phyloP scores from a whole-genome alignment of 2,113 vertebrate genomes.

The Mungos mungo region DNA sequence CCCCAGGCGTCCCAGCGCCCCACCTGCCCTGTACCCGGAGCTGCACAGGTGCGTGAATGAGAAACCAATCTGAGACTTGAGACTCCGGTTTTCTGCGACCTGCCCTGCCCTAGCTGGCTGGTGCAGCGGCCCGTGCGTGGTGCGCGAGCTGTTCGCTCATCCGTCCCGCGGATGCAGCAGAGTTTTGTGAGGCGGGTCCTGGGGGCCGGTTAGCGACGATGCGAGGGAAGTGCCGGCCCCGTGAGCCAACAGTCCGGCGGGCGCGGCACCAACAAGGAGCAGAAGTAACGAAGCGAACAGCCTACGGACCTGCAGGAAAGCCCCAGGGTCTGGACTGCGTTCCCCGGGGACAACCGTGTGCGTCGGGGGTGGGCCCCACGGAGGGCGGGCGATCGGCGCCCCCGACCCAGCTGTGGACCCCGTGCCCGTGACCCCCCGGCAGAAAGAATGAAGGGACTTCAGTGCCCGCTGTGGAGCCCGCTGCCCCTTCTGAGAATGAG shows the following conservation, averaged over 20 bases:
- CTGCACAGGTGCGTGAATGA: background rate
- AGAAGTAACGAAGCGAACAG: background rate
- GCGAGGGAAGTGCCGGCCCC: background rate
- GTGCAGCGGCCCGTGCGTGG: fast-evolving
- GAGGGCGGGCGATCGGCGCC: background rate
- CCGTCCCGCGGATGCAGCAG: background rate
- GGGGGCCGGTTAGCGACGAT: background rate
- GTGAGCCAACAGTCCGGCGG: background rate
- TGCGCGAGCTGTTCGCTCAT: background rate
- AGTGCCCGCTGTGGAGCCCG: no score
- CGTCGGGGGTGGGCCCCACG: background rate
- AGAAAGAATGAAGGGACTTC: background rate
- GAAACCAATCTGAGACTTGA: background rate
- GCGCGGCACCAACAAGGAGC: background rate
- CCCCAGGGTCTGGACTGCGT: background rate
- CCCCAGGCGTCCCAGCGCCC: no score
- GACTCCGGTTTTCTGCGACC: background rate
- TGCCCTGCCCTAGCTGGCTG: background rate
- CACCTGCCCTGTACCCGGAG: background rate
- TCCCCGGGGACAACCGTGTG: no score
- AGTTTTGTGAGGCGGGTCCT: background rate
- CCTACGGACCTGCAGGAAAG: background rate
- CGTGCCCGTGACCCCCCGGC: no score
- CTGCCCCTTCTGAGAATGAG: background rate
- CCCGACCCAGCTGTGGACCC: background rate